Evolutionary conservation across 2,113 vertebrate genomes (phyloP).

Genomic region (Mustela nigripes): DNA sequence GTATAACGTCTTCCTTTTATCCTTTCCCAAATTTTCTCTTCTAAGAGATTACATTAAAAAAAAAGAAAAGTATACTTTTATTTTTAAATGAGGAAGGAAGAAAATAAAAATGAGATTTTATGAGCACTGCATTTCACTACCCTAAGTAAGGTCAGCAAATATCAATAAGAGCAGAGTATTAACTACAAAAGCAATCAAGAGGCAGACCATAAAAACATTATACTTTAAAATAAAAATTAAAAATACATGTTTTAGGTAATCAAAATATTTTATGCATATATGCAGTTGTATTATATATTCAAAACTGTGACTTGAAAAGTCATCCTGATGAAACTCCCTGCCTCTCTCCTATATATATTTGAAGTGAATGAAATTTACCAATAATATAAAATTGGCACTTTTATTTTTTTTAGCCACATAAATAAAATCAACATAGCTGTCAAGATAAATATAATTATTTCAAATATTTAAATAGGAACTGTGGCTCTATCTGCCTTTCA

Average conservation of each 20-base stretch:
- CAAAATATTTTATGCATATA: slow-evolving; percentile 26
- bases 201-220: neutral
- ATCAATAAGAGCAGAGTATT: neutral
- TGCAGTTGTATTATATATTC: slow-evolving; percentile 7
- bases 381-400: neutral
- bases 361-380: slow-evolving; percentile 50
- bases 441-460: slow-evolving; percentile 76
- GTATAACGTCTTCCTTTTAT: neutral
- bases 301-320: slow-evolving; percentile 34
- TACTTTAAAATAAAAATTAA: slow-evolving; percentile 46
- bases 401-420: slow-evolving; percentile 46
- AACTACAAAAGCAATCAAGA: neutral
- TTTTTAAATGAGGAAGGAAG: slow-evolving; percentile 36
- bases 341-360: neutral
- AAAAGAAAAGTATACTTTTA: slow-evolving; percentile 49
- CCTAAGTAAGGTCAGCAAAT: neutral
- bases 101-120: slow-evolving; percentile 17
- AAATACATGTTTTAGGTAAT: neutral
- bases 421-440: slow-evolving; percentile 50
- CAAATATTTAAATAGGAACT: slow-evolving; percentile 82
- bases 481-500: slow-evolving; percentile 73
- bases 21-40: neutral
- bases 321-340: slow-evolving; percentile 1
- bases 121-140: neutral
- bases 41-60: slow-evolving; percentile 49